Percentiles rank a stretch among this genome's conserved stretches.
These are phyloP conservation scores for Drosophila crucigera DNA, from an alignment of 2,888 invertebrate genomes.

Conservation along the genomic window DNA sequence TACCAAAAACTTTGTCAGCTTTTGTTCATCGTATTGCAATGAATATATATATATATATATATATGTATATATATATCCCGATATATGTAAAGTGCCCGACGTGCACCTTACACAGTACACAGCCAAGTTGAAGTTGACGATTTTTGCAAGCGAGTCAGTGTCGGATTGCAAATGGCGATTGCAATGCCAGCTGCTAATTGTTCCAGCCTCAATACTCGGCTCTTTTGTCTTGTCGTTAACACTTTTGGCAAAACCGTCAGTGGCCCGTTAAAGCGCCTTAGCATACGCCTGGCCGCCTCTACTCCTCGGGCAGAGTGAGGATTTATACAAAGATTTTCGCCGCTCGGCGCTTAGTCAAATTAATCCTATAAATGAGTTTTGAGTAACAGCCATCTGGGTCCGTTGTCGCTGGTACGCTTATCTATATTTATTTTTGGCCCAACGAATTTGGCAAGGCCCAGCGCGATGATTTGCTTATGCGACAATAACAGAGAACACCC, in stretches of 20 bases:
- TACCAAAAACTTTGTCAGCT: constrained; percentile 53
- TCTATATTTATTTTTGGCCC: constrained; percentile 9
- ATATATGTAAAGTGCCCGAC: constrained; percentile 10
- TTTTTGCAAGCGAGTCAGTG: constrained; percentile 5
- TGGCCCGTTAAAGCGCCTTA: constrained; percentile 67
- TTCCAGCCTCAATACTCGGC: constrained; percentile 38
- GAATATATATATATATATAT: constrained; percentile 27
- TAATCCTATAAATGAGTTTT: constrained; percentile 74
- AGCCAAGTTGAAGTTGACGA: not conserved
- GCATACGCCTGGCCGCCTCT: constrained; percentile 23
- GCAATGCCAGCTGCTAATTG: constrained; percentile 60
- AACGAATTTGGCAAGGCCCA: not conserved
- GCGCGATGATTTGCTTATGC: not conserved
- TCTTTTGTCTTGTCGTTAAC: constrained; percentile 36
- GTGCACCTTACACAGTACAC: constrained; percentile 38
- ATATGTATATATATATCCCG: not conserved
- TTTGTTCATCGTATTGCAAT: constrained; percentile 50
- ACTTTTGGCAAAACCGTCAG: constrained; percentile 21
- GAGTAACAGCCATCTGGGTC: constrained; percentile 50
- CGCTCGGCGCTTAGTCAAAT: constrained; percentile 57
- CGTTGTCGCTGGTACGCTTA: constrained; percentile 23
- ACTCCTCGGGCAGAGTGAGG: not conserved
- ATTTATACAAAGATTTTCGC: constrained; percentile 35
- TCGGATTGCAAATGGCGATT: constrained; percentile 24
- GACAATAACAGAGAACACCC: constrained; percentile 1